Evolutionary conservation across 2,888 invertebrate genomes (phyloP).

Genomic region (Pegoplata infirma): DNA sequence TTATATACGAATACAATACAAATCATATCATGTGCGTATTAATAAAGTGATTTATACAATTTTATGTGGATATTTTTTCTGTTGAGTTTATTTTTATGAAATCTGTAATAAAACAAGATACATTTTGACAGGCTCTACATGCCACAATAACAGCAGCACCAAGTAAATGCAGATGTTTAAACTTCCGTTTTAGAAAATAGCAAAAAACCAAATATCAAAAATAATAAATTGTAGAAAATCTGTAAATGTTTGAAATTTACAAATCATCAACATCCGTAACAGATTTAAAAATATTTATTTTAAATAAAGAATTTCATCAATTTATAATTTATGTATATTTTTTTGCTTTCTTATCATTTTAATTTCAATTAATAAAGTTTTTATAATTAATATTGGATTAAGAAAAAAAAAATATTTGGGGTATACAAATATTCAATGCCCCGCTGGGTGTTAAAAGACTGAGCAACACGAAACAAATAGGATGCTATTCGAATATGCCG

Average conservation of each 20-base stretch:
- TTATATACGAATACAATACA: slow-evolving; percentile 15
- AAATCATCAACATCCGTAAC: slow-evolving; percentile 61
- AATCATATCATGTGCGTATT: slow-evolving; percentile 40
- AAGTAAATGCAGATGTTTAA: slow-evolving; percentile 60
- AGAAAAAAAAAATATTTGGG: no score
- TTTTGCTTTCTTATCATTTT: slow-evolving; percentile 5
- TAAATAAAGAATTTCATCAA: slow-evolving; percentile 51
- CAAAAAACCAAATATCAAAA: not conserved
- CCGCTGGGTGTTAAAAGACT: no score
- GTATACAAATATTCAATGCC: no score
- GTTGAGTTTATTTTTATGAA: slow-evolving; percentile 49
- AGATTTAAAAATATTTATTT: slow-evolving; percentile 60
- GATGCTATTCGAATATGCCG: no score
- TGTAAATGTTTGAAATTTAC: slow-evolving; percentile 59
- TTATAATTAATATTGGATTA: slow-evolving; percentile 6
- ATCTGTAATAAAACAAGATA: slow-evolving; percentile 57
- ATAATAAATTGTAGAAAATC: slow-evolving; percentile 25
- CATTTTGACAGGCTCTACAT: slow-evolving; percentile 56
- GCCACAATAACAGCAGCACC: slow-evolving; percentile 23
- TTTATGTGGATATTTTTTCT: slow-evolving; percentile 33
- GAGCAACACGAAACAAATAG: no score
- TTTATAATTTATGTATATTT: slow-evolving; percentile 13
- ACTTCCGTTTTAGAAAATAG: slow-evolving; percentile 57
- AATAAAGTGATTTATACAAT: slow-evolving; percentile 51
- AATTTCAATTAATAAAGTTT: slow-evolving; percentile 22